Evolutionary conservation across 2,888 invertebrate species (phyloP).

Genomic region (Mylabris sibirica): DNA sequence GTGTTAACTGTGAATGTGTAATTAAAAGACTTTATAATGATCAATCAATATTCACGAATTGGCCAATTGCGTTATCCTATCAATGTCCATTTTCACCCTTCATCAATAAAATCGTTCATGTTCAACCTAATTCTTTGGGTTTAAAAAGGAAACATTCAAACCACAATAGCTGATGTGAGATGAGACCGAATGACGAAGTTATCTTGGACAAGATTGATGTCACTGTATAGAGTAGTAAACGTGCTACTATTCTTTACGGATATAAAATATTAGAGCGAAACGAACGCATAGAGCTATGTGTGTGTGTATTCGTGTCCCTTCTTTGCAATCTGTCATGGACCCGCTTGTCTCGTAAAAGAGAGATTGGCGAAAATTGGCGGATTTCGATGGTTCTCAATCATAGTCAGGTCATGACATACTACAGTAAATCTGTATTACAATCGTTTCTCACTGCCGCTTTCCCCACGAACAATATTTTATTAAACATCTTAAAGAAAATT

Average conservation of each 20-base stretch:
- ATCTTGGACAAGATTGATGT: constrained; percentile 33
- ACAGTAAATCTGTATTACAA: background rate
- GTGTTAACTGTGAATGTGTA: too few relatives aligned
- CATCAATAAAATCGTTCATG: background rate
- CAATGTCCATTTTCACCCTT: background rate
- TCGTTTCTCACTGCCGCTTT: background rate
- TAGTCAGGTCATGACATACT: constrained; percentile 46
- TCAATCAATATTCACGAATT: background rate
- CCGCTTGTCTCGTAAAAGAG: constrained; percentile 49
- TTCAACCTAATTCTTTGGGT: background rate
- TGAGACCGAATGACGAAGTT: constrained; percentile 29
- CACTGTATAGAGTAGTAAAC: constrained; percentile 31
- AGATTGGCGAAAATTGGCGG: constrained; percentile 54
- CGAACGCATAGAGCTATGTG: background rate
- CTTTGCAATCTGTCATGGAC: constrained; percentile 50
- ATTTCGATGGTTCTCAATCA: constrained; percentile 58
- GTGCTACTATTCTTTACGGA: constrained; percentile 23
- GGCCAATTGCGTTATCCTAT: background rate
- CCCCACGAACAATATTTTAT: background rate
- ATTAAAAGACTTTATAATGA: background rate
- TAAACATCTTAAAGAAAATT: too few relatives aligned
- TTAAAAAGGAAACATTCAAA: constrained; percentile 13
- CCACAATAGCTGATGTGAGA: background rate
- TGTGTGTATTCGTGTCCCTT: constrained; percentile 27
- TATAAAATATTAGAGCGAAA: constrained; percentile 39